These are phyloP conservation scores for Leptonema lineaticorne DNA, from an alignment of 1,140 invertebrate genomes.

Conservation along the genomic window DNA sequence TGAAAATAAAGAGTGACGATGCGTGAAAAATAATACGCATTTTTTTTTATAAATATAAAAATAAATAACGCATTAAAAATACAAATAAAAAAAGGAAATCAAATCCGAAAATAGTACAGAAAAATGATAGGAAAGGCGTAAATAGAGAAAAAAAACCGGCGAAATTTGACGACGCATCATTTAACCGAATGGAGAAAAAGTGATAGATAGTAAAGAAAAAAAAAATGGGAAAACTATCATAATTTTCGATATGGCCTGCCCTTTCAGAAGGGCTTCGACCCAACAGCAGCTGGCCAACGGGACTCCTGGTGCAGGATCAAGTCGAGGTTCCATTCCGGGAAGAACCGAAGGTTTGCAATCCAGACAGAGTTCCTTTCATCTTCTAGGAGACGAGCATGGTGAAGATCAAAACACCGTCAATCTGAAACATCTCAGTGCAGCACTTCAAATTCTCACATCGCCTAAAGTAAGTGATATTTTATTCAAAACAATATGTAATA, in stretches of 20 bases:
- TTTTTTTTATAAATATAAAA: too few relatives aligned
- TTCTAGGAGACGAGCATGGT: conserved; percentile 50
- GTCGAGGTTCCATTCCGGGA: conserved; percentile 41
- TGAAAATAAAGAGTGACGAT: conserved; percentile 1
- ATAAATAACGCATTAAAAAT: too few relatives aligned
- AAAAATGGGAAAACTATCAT: not conserved
- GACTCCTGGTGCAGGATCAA: conserved; percentile 39
- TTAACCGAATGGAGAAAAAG: not conserved
- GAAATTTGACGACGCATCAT: too few relatives aligned
- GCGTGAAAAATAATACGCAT: too few relatives aligned
- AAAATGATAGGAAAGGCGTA: too few relatives aligned
- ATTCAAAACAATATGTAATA: too few relatives aligned
- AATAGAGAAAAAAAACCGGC: too few relatives aligned
- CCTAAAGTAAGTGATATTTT: conserved; percentile 52
- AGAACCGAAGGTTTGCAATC: conserved; percentile 45
- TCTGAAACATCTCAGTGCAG: conserved; percentile 60
- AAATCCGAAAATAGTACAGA: not conserved
- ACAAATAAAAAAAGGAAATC: too few relatives aligned
- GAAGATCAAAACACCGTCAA: conserved; percentile 52
- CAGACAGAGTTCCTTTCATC: conserved; percentile 52
- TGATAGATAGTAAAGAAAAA: not conserved
- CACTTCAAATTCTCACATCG: conserved; percentile 59
- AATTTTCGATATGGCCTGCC: conserved; percentile 49
- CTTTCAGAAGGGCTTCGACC: conserved; percentile 53
- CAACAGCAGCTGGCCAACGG: conserved; percentile 56